These are phyloP conservation scores for Sinohyriopsis cumingii DNA, from an alignment of 2,888 invertebrate species.

Conservation along the genomic window DNA sequence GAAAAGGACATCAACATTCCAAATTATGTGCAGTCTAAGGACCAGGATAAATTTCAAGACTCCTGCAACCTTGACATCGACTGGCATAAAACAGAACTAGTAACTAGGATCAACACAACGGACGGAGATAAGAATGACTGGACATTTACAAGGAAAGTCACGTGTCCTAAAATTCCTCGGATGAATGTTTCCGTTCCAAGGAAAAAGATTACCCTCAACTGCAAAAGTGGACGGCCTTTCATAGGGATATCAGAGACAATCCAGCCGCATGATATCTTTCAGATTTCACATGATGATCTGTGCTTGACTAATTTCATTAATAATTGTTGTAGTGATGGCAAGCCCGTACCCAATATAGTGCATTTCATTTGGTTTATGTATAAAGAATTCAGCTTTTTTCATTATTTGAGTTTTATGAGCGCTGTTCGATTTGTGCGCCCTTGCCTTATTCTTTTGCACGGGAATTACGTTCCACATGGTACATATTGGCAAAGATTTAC, in stretches of 20 bases:
- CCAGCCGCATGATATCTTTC: constrained; percentile 3
- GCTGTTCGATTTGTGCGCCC: constrained; percentile 24
- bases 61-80: too few species aligned
- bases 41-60: too few species aligned
- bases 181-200: constrained; percentile 4
- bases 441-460: constrained; percentile 33
- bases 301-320: constrained; percentile 24
- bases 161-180: constrained; percentile 4
- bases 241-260: constrained; percentile 1
- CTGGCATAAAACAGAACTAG: too few species aligned
- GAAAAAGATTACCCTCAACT: constrained; percentile 5
- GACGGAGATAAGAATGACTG: neutral
- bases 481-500: constrained; percentile 30
- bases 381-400: constrained; percentile 20
- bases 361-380: constrained; percentile 32
- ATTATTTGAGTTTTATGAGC: constrained; percentile 35
- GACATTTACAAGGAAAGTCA: constrained; percentile 7
- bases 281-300: constrained; percentile 12
- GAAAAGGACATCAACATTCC: too few species aligned
- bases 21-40: too few species aligned
- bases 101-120: too few species aligned
- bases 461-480: constrained; percentile 19
- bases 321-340: constrained; percentile 19
- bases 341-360: constrained; percentile 29
- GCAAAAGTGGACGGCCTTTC: neutral